Conservation (phyloP, 2,888 invertebrate species). For the Resseliella maxima region DNA sequence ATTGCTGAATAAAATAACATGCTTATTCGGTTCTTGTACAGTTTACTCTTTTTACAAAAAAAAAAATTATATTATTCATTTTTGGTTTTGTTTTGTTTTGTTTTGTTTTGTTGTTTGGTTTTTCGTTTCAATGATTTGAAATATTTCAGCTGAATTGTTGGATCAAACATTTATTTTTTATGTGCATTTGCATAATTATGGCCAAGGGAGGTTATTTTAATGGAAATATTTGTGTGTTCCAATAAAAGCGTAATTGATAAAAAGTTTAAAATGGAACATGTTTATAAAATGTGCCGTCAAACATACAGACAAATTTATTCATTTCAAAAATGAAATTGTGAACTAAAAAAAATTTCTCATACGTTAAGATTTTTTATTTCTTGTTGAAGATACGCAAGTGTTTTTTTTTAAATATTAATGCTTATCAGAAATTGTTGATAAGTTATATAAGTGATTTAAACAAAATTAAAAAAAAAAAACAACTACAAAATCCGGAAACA, state of each 20-base stretch:
- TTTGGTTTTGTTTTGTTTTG: background rate
- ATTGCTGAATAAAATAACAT: background rate
- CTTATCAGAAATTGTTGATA: too few species aligned
- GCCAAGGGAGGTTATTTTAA: background rate
- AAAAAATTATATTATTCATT: background rate
- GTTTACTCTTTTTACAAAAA: background rate
- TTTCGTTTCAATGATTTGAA: background rate
- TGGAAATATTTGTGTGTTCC: background rate
- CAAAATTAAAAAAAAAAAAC: slow-evolving; percentile 34
- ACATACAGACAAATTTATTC: background rate
- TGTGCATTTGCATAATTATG: background rate
- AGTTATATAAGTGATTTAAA: too few species aligned
- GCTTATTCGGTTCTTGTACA: background rate
- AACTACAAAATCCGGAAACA: too few species aligned
- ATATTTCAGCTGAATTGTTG: background rate
- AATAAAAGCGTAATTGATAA: background rate
- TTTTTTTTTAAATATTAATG: too few species aligned
- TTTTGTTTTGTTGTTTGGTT: background rate
- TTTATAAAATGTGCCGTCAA: background rate
- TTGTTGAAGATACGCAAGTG: too few species aligned
- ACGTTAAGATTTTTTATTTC: too few species aligned
- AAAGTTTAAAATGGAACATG: background rate
- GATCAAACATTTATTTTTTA: background rate
- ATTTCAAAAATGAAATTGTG: background rate
- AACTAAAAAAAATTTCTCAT: too few species aligned